phyloP scores from a whole-genome alignment of 2,888 invertebrate genomes.

The Ennomos erosarius region DNA sequence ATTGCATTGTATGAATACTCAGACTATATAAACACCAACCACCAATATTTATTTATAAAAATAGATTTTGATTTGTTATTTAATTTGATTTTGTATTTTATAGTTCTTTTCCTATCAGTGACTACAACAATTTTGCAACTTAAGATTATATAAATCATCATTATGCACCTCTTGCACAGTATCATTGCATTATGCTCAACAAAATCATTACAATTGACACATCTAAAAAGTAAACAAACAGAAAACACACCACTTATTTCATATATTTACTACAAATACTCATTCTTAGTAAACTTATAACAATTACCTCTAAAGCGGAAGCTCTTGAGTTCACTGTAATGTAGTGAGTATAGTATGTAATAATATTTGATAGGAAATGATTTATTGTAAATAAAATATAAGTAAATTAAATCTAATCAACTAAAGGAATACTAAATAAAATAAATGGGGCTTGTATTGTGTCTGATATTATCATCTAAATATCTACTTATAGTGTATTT shows the following conservation, averaged over 20 bases:
- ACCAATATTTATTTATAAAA: conserved; percentile 44
- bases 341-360: conserved; percentile 2
- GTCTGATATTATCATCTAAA: too few species aligned
- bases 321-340: conserved; percentile 11
- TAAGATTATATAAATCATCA: conserved; percentile 5
- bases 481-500: conserved; percentile 6
- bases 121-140: conserved; percentile 14
- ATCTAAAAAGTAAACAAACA: conserved; percentile 19
- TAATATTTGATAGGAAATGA: neutral
- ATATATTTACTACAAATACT: conserved; percentile 16
- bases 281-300: conserved; percentile 12
- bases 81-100: conserved; percentile 16
- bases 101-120: conserved; percentile 11
- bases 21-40: conserved; percentile 36
- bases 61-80: conserved; percentile 31
- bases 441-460: neutral
- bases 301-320: conserved; percentile 17
- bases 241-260: conserved; percentile 4
- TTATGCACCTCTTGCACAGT: conserved; percentile 16
- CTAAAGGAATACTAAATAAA: conserved; percentile 2
- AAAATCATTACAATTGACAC: conserved; percentile 9
- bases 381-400: neutral
- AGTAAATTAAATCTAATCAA: conserved; percentile 3
- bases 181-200: conserved; percentile 21
- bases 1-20: conserved; percentile 44